Conservation (phyloP, 2,888 invertebrate species). For the Beris chalybata region DNA sequence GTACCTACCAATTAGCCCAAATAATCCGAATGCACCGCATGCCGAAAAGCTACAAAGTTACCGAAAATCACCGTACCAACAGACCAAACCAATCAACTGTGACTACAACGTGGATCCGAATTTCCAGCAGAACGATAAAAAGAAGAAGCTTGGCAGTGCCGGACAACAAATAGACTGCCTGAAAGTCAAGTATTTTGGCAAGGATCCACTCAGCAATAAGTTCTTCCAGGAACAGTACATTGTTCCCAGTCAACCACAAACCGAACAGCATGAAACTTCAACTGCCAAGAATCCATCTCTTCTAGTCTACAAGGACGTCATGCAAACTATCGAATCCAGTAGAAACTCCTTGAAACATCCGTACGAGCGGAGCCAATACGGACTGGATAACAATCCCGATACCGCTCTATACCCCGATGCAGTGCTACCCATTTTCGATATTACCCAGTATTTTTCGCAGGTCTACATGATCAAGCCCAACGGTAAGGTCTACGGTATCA, state of each 20-base stretch:
- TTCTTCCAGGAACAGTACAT: slow-evolving; percentile 63
- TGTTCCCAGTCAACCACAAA: background rate
- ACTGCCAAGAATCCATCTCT: slow-evolving; percentile 19
- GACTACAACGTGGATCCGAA: slow-evolving; percentile 46
- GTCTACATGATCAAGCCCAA: slow-evolving; percentile 34
- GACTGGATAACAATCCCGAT: slow-evolving; percentile 3
- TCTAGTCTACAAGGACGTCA: slow-evolving; percentile 39
- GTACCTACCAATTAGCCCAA: slow-evolving; percentile 55
- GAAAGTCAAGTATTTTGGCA: slow-evolving; percentile 73
- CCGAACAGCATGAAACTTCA: background rate
- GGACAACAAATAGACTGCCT: slow-evolving; percentile 76
- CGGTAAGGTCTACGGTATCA: slow-evolving; percentile 35
- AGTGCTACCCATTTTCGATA: slow-evolving; percentile 33
- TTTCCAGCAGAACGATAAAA: slow-evolving; percentile 42
- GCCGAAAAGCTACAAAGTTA: slow-evolving; percentile 65
- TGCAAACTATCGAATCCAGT: slow-evolving; percentile 38
- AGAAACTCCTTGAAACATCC: slow-evolving; percentile 7
- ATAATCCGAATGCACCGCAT: slow-evolving; percentile 67
- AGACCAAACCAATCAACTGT: slow-evolving; percentile 44
- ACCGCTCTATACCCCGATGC: background rate
- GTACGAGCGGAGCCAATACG: slow-evolving; percentile 10
- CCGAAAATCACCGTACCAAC: slow-evolving; percentile 27
- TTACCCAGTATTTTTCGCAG: slow-evolving; percentile 32
- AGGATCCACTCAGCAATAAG: slow-evolving; percentile 74
- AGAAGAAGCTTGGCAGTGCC: slow-evolving; percentile 62